Evolutionary conservation across 2,113 vertebrate species (phyloP), one percentile per base, ranked within the genome.

Genomic region (Orcinus orca): DNA sequence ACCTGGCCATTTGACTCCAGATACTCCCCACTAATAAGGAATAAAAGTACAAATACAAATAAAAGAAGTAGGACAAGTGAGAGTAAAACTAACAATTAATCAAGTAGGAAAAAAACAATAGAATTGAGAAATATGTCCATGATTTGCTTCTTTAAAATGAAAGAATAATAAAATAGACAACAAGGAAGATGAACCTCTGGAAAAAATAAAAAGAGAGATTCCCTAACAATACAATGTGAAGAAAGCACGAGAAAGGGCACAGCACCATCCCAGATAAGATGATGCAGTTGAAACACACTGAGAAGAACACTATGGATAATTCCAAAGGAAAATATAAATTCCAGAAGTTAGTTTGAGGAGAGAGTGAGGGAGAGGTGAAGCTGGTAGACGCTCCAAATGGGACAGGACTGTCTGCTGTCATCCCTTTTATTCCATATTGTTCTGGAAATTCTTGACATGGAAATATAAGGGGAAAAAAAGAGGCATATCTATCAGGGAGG

Each of bases 281-380:
- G 33, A 25, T 13, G 2, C 29, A 14, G 5, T 47, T 50, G 38
- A 60, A 70, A 55, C n/a, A 62, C 15, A 26, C 0, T 0, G 38
- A 65, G 33, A 15, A 68, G 63, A 70, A 36, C 26, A 23, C 36
- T 26, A 1, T 10, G 31, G 41, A 33, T 18, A 73, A 5, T 74
- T 86, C 70, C 50, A 36, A 88, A 85, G 74, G 50, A 93, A 91
- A 90, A 53, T 41, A 29, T 8, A 79, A 58, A 70, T 89, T 26
- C 58, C 38, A 17, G 36, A 85, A 31, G 29, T 79, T 68, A 47
- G 38, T 68, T 71, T 55, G 63, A 76, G 55, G 60, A 86, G 82
- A 29, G 3, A 50, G 2, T 23, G 14, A 25, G 17, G 15, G 44
- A 23, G 36, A 50, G 11, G 38, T 11, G 6, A 76, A 67, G 36